Evolutionary conservation across 2,113 vertebrate species (phyloP).

Genomic region (Diphyllodes magnificus): DNA sequence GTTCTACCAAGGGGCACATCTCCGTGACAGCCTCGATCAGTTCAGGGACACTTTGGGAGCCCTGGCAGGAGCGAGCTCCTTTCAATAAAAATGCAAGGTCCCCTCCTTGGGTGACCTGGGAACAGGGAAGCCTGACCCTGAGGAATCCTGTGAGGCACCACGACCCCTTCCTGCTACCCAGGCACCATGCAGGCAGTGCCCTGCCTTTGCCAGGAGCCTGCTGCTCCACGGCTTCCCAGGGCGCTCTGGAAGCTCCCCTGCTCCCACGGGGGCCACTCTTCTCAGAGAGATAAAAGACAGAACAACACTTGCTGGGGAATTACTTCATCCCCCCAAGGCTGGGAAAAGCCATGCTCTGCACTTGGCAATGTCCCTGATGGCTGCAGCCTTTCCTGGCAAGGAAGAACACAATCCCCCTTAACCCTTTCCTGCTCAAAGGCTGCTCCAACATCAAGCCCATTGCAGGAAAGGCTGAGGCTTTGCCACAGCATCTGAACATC

Average conservation of each 20-base stretch:
- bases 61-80: rapidly evolving
- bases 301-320: constrained; percentile 42
- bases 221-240: not conserved
- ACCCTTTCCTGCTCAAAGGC: not conserved
- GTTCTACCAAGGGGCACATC: not conserved
- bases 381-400: constrained; percentile 33
- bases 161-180: rapidly evolving
- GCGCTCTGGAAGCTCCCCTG: not conserved
- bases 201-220: not conserved
- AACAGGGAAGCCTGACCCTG: not conserved
- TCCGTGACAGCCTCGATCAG: rapidly evolving
- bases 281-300: constrained; percentile 17
- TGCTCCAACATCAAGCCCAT: not conserved
- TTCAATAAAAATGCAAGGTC: rapidly evolving
- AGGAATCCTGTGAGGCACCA: not conserved
- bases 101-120: not conserved
- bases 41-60: not conserved
- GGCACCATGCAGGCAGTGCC: not conserved
- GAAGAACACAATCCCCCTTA: not conserved
- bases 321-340: constrained; percentile 42
- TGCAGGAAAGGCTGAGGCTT: not conserved
- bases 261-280: not conserved
- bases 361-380: not conserved
- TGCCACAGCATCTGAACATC: not conserved
- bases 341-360: constrained; percentile 17